phyloP scores from a whole-genome alignment of 2,797 vertebrate genomes.

The Chanos chanos region DNA sequence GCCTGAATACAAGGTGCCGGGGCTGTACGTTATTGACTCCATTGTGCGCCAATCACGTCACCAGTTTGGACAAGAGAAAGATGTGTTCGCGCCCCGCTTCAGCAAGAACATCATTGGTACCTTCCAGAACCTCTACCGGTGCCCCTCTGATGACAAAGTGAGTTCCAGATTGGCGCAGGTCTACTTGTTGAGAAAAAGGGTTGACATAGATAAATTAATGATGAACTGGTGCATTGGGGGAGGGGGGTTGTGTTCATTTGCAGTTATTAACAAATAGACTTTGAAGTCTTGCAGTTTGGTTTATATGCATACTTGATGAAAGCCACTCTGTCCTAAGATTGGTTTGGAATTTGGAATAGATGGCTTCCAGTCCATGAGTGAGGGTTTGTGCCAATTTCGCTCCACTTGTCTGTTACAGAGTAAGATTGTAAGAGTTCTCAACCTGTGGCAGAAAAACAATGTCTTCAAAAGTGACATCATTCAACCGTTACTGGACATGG shows the following conservation, averaged over 20 bases:
- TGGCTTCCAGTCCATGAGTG: no score
- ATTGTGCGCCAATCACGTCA: slow-evolving; percentile 97
- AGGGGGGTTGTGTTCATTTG: no score
- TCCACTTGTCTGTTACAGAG: slow-evolving; percentile 72
- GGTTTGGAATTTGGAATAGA: no score
- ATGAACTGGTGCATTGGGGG: no score
- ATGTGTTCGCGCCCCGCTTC: slow-evolving; percentile 97
- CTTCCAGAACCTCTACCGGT: slow-evolving; percentile 98
- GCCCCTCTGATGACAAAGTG: slow-evolving; percentile 97
- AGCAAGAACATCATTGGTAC: slow-evolving; percentile 98
- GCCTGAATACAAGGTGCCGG: slow-evolving; percentile 98
- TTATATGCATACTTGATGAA: no score
- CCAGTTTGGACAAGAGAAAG: slow-evolving; percentile 98
- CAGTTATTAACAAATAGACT: no score
- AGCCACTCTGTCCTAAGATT: no score
- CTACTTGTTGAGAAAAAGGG: no score
- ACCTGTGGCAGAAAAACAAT: slow-evolving; percentile 98
- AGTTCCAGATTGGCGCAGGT: no score
- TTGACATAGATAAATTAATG: no score
- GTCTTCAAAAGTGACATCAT: slow-evolving; percentile 99
- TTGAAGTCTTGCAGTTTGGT: no score
- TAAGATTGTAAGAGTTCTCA: slow-evolving; percentile 97
- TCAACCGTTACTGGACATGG: slow-evolving; percentile 97
- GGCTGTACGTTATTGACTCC: slow-evolving; percentile 96
- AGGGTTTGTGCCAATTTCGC: background rate